phyloP scores from a whole-genome alignment of 2,888 invertebrate genomes.

The Polylopha cassiicola region DNA sequence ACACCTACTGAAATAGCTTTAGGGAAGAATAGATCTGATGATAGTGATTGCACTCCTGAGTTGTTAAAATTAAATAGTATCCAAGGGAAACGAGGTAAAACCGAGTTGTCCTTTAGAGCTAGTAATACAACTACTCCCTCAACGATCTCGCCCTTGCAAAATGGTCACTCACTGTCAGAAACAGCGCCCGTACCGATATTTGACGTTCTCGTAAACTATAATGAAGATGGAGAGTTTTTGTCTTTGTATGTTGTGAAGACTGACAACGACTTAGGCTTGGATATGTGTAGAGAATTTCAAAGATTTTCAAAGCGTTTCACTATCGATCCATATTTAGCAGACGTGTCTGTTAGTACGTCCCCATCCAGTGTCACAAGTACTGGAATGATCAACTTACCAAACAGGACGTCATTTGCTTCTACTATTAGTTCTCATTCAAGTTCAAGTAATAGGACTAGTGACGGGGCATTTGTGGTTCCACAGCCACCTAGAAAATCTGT shows the following conservation, averaged over 20 bases:
- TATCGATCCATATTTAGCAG: slow-evolving; percentile 66
- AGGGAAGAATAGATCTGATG: slow-evolving; percentile 37
- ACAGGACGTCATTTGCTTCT: slow-evolving; percentile 65
- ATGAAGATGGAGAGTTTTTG: slow-evolving; percentile 67
- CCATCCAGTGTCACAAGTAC: slow-evolving; percentile 71
- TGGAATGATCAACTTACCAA: slow-evolving; percentile 61
- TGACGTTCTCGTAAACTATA: slow-evolving; percentile 63
- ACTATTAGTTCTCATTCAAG: slow-evolving; percentile 63
- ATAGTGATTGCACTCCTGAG: slow-evolving; percentile 63
- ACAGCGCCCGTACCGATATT: slow-evolving; percentile 65
- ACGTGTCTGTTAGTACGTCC: slow-evolving; percentile 62
- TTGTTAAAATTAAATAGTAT: slow-evolving; percentile 46
- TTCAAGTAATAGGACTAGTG: slow-evolving; percentile 64
- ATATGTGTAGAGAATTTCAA: slow-evolving; percentile 70
- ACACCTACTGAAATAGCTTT: slow-evolving; percentile 55
- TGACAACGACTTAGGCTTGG: slow-evolving; percentile 66
- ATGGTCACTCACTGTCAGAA: slow-evolving; percentile 62
- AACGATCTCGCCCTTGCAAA: slow-evolving; percentile 68
- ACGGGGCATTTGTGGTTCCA: slow-evolving; percentile 69
- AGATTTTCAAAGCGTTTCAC: slow-evolving; percentile 67
- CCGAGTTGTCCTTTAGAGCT: slow-evolving; percentile 57
- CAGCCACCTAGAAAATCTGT: slow-evolving; percentile 67
- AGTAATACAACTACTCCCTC: slow-evolving; percentile 68
- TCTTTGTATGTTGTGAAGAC: slow-evolving; percentile 66
- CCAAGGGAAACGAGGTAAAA: slow-evolving; percentile 52